Conservation (phyloP, 2,888 invertebrate genomes). For the Scaptomyza tumidula region DNA sequence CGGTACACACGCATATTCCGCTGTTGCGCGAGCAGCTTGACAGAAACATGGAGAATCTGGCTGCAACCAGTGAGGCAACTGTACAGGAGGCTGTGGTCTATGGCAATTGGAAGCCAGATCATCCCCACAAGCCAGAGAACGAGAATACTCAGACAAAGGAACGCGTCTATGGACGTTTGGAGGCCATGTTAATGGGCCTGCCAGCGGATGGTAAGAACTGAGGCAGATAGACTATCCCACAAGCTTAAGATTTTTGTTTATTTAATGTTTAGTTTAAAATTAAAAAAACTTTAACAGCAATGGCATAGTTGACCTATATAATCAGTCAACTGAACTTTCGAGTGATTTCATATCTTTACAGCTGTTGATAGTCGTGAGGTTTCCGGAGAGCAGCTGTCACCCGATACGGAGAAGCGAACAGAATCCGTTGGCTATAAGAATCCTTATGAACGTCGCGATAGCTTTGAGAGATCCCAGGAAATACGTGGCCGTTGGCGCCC, state of each 20-base stretch:
- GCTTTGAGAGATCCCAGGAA: conserved; percentile 60
- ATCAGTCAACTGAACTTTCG: background rate
- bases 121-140: conserved; percentile 60
- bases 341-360: conserved; percentile 4
- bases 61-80: conserved; percentile 25
- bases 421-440: conserved; percentile 36
- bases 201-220: conserved; percentile 56
- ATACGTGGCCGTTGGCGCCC: conserved; percentile 53
- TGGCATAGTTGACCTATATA: background rate
- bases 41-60: conserved; percentile 7
- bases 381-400: conserved; percentile 50
- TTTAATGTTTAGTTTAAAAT: no score
- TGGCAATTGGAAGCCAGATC: conserved; percentile 80
- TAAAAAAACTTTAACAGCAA: no score
- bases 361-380: conserved; percentile 40
- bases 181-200: conserved; percentile 71
- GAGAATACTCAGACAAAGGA: conserved; percentile 45
- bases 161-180: conserved; percentile 60
- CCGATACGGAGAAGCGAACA: conserved; percentile 26
- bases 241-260: no score
- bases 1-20: conserved; percentile 70
- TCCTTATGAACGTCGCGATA: conserved; percentile 37
- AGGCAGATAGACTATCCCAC: background rate
- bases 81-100: conserved; percentile 74
- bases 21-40: conserved; percentile 52